Percentiles rank a stretch among this genome's conserved stretches.
phyloP scores from a whole-genome alignment of 1,140 invertebrate genomes.

The Polypedilum pembai region DNA sequence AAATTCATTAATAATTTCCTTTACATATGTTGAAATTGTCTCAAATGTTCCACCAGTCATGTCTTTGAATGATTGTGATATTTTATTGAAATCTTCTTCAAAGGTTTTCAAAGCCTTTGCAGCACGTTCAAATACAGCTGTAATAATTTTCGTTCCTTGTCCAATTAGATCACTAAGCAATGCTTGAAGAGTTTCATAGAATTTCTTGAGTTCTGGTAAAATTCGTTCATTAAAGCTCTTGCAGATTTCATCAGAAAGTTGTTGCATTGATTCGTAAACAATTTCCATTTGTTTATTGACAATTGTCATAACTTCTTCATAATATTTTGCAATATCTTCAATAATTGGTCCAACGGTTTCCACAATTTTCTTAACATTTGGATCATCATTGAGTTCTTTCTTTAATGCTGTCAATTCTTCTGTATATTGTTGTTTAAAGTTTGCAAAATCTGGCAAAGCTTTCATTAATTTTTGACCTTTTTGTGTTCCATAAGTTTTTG shows the following conservation, averaged over 20 bases:
- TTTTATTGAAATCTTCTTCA: constrained; percentile 58
- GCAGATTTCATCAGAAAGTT: constrained; percentile 46
- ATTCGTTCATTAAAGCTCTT: constrained; percentile 37
- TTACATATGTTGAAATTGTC: constrained; percentile 44
- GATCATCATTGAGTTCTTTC: constrained; percentile 57
- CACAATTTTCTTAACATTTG: constrained; percentile 55
- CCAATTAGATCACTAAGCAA: constrained; percentile 34
- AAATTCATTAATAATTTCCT: constrained; percentile 45
- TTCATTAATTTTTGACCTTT: constrained; percentile 48
- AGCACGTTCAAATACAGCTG: constrained; percentile 33
- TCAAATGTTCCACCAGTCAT: constrained; percentile 49
- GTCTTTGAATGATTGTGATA: constrained; percentile 49
- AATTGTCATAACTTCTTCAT: constrained; percentile 45
- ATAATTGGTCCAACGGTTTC: constrained; percentile 42
- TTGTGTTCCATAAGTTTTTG: constrained; percentile 39
- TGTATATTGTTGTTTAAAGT: constrained; percentile 50
- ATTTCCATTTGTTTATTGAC: constrained; percentile 45
- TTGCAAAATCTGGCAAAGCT: constrained; percentile 52
- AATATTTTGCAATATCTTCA: constrained; percentile 43
- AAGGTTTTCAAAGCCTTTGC: constrained; percentile 42
- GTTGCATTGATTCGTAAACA: constrained; percentile 45
- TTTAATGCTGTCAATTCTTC: constrained; percentile 53
- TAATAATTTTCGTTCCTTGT: constrained; percentile 33
- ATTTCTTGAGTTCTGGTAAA: constrained; percentile 41
- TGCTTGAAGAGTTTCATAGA: constrained; percentile 41